phyloP scores from a whole-genome alignment of 2,113 vertebrate species.

The Poecile atricapillus region DNA sequence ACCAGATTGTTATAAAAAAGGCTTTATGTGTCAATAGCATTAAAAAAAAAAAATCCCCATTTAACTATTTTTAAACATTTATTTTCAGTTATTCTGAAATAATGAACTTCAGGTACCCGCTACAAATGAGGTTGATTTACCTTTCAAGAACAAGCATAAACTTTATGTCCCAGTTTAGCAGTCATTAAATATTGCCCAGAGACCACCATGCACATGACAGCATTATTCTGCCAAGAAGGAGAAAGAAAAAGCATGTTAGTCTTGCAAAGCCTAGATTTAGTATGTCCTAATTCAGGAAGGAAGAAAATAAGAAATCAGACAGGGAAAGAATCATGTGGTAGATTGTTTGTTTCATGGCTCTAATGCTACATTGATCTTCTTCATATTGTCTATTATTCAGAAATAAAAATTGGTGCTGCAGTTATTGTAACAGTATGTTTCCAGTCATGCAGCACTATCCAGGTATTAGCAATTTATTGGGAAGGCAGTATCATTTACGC shows the following conservation, averaged over 20 bases:
- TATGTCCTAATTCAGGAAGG: constrained; percentile 12
- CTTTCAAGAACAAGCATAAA: background rate
- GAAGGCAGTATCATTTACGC: constrained; percentile 45
- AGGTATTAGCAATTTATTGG: constrained; percentile 65
- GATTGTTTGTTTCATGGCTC: constrained; percentile 44
- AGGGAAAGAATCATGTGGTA: background rate
- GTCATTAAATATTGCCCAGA: background rate
- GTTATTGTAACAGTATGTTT: constrained; percentile 49
- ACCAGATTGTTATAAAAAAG: background rate
- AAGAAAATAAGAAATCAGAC: constrained; percentile 18
- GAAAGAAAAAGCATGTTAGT: background rate
- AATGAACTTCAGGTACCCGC: background rate
- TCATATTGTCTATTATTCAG: constrained; percentile 27
- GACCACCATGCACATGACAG: background rate
- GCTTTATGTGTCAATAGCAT: background rate
- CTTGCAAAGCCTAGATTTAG: background rate
- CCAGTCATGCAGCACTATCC: constrained; percentile 51
- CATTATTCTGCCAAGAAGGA: background rate
- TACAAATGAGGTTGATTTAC: background rate
- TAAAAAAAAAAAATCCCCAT: background rate
- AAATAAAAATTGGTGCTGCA: constrained; percentile 41
- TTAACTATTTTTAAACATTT: background rate
- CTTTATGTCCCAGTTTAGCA: background rate
- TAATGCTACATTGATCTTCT: constrained; percentile 24
- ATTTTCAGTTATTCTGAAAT: background rate